Evolutionary conservation across 2,113 vertebrate species (phyloP).

Genomic region (Anas platyrhynchos): DNA sequence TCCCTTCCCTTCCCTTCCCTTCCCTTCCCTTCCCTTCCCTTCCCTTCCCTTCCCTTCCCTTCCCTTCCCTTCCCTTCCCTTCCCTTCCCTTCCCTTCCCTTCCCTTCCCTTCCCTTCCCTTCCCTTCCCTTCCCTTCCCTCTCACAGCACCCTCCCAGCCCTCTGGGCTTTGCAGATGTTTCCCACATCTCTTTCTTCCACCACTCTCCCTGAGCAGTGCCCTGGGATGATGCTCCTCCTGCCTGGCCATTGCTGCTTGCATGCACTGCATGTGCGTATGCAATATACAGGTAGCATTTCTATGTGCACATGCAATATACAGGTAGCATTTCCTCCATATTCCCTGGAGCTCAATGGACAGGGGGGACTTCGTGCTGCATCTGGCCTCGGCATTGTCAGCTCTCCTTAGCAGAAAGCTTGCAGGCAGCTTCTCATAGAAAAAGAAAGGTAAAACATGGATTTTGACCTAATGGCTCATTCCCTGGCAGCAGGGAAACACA

Average conservation of each 20-base stretch:
- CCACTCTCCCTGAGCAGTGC: background rate
- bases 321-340: background rate
- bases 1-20: too few species aligned
- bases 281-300: background rate
- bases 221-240: background rate
- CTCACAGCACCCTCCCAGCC: background rate
- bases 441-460: background rate
- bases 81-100: too few species aligned
- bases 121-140: too few species aligned
- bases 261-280: background rate
- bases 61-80: too few species aligned
- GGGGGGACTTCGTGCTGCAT: background rate
- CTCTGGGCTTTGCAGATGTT: background rate
- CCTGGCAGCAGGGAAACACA: background rate
- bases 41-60: too few species aligned
- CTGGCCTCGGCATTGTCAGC: background rate
- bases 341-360: background rate
- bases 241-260: background rate
- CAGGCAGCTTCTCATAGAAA: background rate
- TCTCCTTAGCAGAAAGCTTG: background rate
- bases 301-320: rapidly evolving
- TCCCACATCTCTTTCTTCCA: background rate
- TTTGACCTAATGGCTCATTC: background rate
- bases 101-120: too few species aligned
- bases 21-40: too few species aligned